phyloP scores from a whole-genome alignment of 2,888 invertebrate genomes.

The Tipula confusa region DNA sequence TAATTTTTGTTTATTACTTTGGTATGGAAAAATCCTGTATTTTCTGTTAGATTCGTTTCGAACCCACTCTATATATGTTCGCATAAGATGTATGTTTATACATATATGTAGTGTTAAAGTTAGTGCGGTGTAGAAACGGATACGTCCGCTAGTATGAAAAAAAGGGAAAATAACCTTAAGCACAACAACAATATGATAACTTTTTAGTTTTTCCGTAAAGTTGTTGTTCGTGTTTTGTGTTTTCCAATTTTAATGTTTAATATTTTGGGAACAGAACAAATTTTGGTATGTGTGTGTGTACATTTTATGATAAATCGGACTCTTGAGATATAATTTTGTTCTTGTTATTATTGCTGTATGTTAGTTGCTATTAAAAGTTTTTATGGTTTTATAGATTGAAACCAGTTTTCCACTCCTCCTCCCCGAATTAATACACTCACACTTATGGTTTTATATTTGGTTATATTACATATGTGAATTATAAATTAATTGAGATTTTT shows the following conservation, averaged over 20 bases:
- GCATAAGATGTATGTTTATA: no score
- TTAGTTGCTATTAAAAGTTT: neutral
- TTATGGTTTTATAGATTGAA: neutral
- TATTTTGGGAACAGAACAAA: conserved; percentile 1
- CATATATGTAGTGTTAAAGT: neutral
- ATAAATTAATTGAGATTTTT: neutral
- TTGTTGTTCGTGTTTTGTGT: neutral
- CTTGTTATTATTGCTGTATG: neutral
- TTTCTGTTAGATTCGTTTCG: neutral
- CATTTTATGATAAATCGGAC: neutral
- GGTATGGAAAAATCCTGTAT: neutral
- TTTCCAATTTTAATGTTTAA: neutral
- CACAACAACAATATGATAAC: neutral
- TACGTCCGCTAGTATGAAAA: neutral
- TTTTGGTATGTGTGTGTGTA: neutral
- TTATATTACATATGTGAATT: neutral
- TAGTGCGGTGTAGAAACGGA: neutral
- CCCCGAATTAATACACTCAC: no score
- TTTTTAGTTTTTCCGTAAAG: neutral
- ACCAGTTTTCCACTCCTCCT: no score
- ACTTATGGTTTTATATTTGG: neutral
- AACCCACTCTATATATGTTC: neutral
- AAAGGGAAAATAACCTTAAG: neutral
- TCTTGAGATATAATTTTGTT: neutral
- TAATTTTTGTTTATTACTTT: conserved; percentile 6